Base-by-base conservation (phyloP, 2,888 invertebrate species). In the Graphium colonna region DNA sequence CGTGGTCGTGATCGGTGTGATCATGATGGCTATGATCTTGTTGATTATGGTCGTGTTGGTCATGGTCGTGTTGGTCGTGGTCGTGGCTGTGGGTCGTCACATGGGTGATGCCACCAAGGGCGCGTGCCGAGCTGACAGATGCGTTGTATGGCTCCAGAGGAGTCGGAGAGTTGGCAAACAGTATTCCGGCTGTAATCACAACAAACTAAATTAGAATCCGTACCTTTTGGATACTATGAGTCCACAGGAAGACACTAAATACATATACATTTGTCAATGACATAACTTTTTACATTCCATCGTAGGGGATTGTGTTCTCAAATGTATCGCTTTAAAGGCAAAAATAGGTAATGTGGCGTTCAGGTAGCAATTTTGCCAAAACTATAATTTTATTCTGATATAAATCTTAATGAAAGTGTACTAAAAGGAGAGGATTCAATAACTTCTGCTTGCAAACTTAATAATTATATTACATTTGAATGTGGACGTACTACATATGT, bases 161-260 rank as follows among this genome's bases (percentile, higher is more conserved):
- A 36, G 92, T 91, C 41, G 93, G 92, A 55, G 93, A 91, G 79
- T 91, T 92, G 21, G 91, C 86, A 66, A 94, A 92, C 60, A 95
- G 91, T 45, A 94, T 89, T 44, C 94, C 94, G 67, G 93, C 95
- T 95, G 79, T 36, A 90, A 90, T 46, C 31, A 17, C 21, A 21
- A 21, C n/a, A n/a, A n/a, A n/a, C n/a, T n/a, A n/a, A n/a, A n/a
- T n/a, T n/a, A n/a, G n/a, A n/a, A n/a, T n/a, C n/a, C n/a, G n/a
- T n/a, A n/a, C n/a, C n/a, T n/a, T n/a, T n/a, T n/a, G n/a, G n/a
- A n/a, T n/a, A n/a, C n/a, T n/a, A n/a, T n/a, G n/a, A n/a, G n/a
- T n/a, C n/a, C n/a, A n/a, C n/a, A n/a, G n/a, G n/a, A n/a, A n/a
- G n/a, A n/a, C n/a, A n/a, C n/a, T n/a, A n/a, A n/a, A n/a, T n/a